Conservation (phyloP, 2,888 invertebrate genomes). For the Netelia inedita region DNA sequence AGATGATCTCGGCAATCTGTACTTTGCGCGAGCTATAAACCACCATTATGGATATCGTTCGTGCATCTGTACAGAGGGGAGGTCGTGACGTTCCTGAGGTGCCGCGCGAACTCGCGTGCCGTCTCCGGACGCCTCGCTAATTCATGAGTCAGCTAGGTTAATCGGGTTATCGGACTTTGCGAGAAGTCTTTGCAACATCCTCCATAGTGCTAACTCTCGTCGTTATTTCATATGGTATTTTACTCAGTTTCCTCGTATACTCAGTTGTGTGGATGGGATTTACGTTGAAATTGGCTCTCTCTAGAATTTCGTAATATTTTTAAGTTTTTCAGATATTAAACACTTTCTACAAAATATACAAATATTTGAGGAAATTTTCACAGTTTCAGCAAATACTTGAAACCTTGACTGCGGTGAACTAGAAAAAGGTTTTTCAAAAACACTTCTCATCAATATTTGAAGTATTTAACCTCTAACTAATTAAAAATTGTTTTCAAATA, state of each 20-base stretch:
- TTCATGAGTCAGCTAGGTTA: conserved; percentile 70
- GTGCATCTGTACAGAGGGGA: conserved; percentile 14
- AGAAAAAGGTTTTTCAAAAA: too few species aligned
- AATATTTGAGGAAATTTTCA: too few species aligned
- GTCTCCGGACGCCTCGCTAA: conserved; percentile 67
- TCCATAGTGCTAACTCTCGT: not conserved
- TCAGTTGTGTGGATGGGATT: too few species aligned
- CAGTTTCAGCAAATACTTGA: too few species aligned
- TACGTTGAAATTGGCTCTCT: too few species aligned
- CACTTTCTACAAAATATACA: too few species aligned
- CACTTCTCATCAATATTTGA: too few species aligned
- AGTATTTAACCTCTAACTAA: too few species aligned
- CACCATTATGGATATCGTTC: conserved; percentile 22
- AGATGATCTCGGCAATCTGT: not conserved
- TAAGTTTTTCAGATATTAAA: too few species aligned
- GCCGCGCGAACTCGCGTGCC: conserved; percentile 68
- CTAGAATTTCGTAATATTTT: too few species aligned
- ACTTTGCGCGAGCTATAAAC: not conserved
- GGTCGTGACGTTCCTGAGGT: conserved; percentile 53
- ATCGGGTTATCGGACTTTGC: conserved; percentile 66
- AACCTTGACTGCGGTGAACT: too few species aligned
- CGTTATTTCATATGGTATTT: not conserved
- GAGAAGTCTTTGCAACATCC: not conserved
- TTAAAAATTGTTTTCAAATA: too few species aligned
- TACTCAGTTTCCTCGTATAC: not conserved